These are phyloP conservation scores for Corythornis madagascariensis DNA, from an alignment of 2,113 vertebrate species.

Conservation along the genomic window DNA sequence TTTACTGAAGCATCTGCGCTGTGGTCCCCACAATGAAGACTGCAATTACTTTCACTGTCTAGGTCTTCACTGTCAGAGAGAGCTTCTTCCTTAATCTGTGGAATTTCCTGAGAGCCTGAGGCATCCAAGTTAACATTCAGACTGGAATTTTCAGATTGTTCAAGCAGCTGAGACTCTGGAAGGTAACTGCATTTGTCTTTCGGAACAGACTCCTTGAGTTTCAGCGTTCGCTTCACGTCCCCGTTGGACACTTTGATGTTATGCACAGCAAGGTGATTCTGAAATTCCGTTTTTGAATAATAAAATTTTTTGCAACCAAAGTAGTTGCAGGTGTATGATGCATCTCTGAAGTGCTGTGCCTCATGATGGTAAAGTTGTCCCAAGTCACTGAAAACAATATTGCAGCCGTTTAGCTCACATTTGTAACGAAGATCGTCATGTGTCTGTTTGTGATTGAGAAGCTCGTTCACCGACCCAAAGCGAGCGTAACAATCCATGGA, in stretches of 20 bases:
- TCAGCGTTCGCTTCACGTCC: slow-evolving; percentile 62
- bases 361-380: slow-evolving; percentile 96
- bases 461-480: slow-evolving; percentile 88
- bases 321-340: slow-evolving; percentile 88
- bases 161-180: slow-evolving; percentile 52
- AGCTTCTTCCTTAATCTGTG: slow-evolving; percentile 65
- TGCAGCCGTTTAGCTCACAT: slow-evolving; percentile 92
- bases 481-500: slow-evolving; percentile 87
- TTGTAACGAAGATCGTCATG: slow-evolving; percentile 90
- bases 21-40: slow-evolving; percentile 71
- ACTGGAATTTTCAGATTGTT: slow-evolving; percentile 58
- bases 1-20: slow-evolving; percentile 50
- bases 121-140: slow-evolving; percentile 58
- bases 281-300: slow-evolving; percentile 92
- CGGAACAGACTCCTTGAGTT: slow-evolving; percentile 57
- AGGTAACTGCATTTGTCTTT: slow-evolving; percentile 56
- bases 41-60: slow-evolving; percentile 76
- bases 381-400: slow-evolving; percentile 90
- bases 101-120: slow-evolving; percentile 58
- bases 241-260: slow-evolving; percentile 80
- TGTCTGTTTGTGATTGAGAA: slow-evolving; percentile 90
- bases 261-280: slow-evolving; percentile 89
- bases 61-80: slow-evolving; percentile 63
- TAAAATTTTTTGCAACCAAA: slow-evolving; percentile 92
- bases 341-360: slow-evolving; percentile 96